Base-by-base conservation (phyloP, 1,140 invertebrate genomes). In the Eueides isabella region DNA sequence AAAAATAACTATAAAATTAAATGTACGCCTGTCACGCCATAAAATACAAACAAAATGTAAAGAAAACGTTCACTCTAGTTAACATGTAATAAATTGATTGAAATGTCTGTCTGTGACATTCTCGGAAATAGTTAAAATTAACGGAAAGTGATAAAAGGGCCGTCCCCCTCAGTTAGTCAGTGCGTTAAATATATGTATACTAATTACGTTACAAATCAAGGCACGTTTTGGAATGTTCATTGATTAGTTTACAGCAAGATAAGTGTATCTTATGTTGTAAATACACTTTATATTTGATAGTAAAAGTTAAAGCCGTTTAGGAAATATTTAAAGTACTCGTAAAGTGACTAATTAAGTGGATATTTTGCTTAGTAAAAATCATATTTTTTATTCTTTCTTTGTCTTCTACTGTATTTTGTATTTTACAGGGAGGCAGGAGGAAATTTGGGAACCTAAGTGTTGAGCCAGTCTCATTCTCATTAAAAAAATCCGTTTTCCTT, bases 191-290 rank as follows among this genome's bases (percentile, higher is more conserved):
- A 63, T 63, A 30, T 55, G 48, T 55, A 19, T 12, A 12, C 28
- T 63, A 30, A 63, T 63, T 63, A 63, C 5, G 14, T 63, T 63
- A 63, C 61, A 63, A 63, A 63, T 63, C 61, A 63, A 63, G 23
- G 48, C 61, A 31, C 61, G 61, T 63, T 31, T 63, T 30, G 29
- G 29, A 63, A 63, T 31, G 61, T 2, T 63, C 29, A 30, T 29
- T 63, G 61, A 63, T 30, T 28, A 63, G n/a, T 1, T 63, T 7
- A 63, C 14, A 7, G 19, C 4, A 2, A 31, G 26, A 63, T 30
- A 29, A 31, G 61, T n/a, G 28, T 7, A 9, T 28, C 5, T 12
- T 28, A 11, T 28, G 29, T 26, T 30, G 14, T 30, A 0, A 55
- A 55, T 12, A 11, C 41, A n/a, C 41, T 55, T 26, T 55, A 11